phyloP scores from a whole-genome alignment of 2,113 vertebrate genomes.

The Spilogale gracilis region DNA sequence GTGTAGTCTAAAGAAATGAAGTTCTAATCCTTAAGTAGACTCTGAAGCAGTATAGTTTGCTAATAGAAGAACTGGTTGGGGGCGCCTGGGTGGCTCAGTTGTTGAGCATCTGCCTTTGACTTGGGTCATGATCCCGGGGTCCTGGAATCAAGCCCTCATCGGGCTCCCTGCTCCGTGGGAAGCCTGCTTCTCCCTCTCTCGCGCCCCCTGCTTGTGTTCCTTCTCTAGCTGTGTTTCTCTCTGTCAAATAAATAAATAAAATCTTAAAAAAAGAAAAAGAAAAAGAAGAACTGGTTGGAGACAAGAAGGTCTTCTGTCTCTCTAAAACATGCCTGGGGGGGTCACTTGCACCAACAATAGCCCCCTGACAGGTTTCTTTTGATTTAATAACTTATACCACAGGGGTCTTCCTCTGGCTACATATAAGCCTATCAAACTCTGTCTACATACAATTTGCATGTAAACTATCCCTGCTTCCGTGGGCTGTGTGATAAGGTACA shows the following conservation, averaged over 20 bases:
- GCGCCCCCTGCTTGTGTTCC: too few species aligned
- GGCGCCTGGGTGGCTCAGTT: too few species aligned
- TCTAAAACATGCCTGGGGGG: constrained; percentile 20
- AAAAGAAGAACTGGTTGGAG: constrained; percentile 33
- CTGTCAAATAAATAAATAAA: too few species aligned
- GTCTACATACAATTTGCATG: not conserved
- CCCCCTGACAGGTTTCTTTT: not conserved
- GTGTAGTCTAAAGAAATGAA: constrained; percentile 48
- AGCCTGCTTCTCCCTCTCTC: too few species aligned
- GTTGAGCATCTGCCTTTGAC: too few species aligned
- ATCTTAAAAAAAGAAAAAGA: too few species aligned
- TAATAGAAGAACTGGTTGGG: constrained; percentile 38
- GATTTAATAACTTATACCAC: constrained; percentile 22
- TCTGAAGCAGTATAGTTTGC: not conserved
- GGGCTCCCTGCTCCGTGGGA: too few species aligned
- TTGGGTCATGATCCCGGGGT: too few species aligned
- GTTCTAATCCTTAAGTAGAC: constrained; percentile 48
- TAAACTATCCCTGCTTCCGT: not conserved
- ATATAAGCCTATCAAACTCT: not conserved
- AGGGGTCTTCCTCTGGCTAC: not conserved
- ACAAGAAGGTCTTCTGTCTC: constrained; percentile 15
- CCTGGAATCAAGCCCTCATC: too few species aligned
- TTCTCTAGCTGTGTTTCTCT: too few species aligned
- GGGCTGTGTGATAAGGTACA: not conserved
- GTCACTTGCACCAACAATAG: not conserved